Conservation (phyloP, 2,797 vertebrate species). For the Apogon hyalosoma region DNA sequence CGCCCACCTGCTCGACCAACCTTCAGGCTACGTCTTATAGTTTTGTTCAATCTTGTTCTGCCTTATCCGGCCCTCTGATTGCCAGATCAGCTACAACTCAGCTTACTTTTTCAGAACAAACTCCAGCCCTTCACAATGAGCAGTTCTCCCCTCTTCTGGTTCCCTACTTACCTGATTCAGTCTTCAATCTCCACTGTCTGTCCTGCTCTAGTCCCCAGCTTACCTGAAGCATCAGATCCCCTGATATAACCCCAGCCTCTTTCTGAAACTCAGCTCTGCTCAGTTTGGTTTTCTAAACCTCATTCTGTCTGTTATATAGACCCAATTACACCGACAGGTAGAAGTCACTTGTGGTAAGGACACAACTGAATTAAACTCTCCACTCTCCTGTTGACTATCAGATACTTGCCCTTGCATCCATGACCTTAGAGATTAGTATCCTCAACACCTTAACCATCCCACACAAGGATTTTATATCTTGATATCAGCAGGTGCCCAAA, state of each 20-base stretch:
- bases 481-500: conserved; percentile 22
- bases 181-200: too few species aligned
- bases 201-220: too few species aligned
- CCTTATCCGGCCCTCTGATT: too few species aligned
- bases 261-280: conserved; percentile 12
- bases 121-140: too few species aligned
- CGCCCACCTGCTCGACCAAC: too few species aligned
- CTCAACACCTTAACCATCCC: conserved; percentile 24
- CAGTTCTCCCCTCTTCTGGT: too few species aligned
- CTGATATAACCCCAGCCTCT: conserved; percentile 2
- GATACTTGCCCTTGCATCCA: conserved; percentile 18
- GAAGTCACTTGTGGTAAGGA: conserved; percentile 9
- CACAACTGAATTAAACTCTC: conserved; percentile 12
- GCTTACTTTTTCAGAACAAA: too few species aligned
- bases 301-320: conserved; percentile 8
- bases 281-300: conserved; percentile 18
- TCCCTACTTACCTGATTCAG: too few species aligned
- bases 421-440: conserved; percentile 12
- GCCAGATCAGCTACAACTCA: too few species aligned
- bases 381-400: conserved; percentile 11
- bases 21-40: too few species aligned
- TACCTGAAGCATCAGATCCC: too few species aligned
- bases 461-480: conserved; percentile 27
- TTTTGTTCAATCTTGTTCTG: too few species aligned
- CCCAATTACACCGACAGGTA: conserved; percentile 3